Evolutionary conservation across 2,888 invertebrate species (phyloP).

Genomic region (Mimachlamys varia): DNA sequence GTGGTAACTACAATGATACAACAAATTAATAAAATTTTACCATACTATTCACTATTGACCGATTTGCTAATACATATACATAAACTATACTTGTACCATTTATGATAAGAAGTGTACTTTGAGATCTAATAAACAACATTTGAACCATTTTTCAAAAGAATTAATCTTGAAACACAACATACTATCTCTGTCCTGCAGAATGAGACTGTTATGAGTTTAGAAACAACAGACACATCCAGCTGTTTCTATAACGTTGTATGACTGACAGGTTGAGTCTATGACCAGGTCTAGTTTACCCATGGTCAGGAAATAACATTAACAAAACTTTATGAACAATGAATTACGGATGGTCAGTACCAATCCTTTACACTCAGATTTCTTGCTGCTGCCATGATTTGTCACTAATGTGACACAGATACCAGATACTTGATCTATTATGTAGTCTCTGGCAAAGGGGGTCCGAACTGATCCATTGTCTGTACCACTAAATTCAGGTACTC

Average conservation of each 20-base stretch:
- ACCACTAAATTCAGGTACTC: slow-evolving; percentile 89
- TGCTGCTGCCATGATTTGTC: background rate
- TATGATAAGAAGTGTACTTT: too few species aligned
- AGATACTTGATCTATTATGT: background rate
- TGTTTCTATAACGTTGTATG: background rate
- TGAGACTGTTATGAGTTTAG: too few species aligned
- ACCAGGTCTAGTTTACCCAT: background rate
- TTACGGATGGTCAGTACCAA: background rate
- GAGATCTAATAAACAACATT: too few species aligned
- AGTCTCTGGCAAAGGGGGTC: slow-evolving; percentile 71
- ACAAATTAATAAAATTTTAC: too few species aligned
- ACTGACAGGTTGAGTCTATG: background rate
- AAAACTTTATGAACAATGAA: background rate
- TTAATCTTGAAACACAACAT: background rate
- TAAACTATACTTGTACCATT: too few species aligned
- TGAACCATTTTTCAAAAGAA: background rate
- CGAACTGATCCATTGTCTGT: slow-evolving; percentile 89
- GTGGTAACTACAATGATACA: too few species aligned
- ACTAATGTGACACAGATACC: background rate
- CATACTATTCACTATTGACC: too few species aligned
- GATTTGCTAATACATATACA: too few species aligned
- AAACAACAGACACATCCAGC: background rate
- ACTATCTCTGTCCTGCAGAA: too few species aligned
- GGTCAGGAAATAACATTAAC: background rate
- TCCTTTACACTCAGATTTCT: background rate